These are phyloP conservation scores for Tricholaema leucomelas DNA, from an alignment of 2,113 vertebrate species.

Conservation along the genomic window DNA sequence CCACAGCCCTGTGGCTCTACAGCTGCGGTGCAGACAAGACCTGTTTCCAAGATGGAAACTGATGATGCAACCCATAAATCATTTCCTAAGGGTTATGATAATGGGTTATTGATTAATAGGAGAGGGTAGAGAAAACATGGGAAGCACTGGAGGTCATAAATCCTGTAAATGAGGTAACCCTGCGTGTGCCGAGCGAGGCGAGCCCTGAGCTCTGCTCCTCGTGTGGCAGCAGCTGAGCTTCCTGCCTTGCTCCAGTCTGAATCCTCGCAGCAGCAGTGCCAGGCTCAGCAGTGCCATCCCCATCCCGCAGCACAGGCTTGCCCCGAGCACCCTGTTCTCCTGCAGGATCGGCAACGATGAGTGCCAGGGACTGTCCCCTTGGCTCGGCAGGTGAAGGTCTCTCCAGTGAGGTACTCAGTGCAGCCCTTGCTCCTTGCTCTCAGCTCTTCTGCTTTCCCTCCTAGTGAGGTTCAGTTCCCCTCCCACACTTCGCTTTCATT, in stretches of 20 bases:
- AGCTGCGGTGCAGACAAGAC: background rate
- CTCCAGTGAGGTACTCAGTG: background rate
- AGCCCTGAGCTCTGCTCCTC: background rate
- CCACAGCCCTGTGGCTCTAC: conserved; percentile 10
- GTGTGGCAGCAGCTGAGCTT: background rate
- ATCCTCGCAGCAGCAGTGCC: background rate
- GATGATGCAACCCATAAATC: conserved; percentile 36
- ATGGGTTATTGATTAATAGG: conserved; percentile 56
- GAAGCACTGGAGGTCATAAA: conserved; percentile 10
- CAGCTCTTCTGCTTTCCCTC: background rate
- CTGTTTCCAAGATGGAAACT: conserved; percentile 22
- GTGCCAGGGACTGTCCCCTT: background rate
- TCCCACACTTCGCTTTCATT: background rate
- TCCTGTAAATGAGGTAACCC: conserved; percentile 37
- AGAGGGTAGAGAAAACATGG: conserved; percentile 10
- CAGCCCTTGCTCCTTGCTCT: background rate
- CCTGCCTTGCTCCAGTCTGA: background rate
- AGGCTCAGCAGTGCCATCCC: background rate
- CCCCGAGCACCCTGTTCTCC: too few relatives aligned
- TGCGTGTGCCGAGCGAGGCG: background rate
- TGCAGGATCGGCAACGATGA: background rate
- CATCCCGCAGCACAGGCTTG: accelerated
- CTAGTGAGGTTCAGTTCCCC: background rate
- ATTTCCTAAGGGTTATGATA: conserved; percentile 30
- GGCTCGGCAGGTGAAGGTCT: background rate